Conservation (phyloP, 2,113 vertebrate genomes). For the Tragelaphus strepsiceros region DNA sequence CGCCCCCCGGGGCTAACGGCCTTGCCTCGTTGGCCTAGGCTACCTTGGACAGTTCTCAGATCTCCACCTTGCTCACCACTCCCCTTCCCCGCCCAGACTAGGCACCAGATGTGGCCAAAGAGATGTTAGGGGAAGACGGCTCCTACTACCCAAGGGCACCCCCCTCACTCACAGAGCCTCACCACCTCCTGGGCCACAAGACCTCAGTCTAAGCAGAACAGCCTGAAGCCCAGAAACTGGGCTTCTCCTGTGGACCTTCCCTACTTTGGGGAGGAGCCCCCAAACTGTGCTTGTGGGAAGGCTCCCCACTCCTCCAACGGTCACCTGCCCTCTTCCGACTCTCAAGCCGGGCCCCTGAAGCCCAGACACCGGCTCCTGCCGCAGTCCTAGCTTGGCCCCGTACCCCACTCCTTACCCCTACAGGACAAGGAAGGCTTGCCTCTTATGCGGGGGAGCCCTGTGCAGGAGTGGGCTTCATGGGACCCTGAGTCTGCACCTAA, state of each 20-base stretch:
- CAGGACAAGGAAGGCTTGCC: neutral
- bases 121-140: neutral
- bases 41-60: neutral
- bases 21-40: neutral
- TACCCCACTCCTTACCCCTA: rapidly evolving
- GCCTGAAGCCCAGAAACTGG: neutral
- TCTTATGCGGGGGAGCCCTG: too few species aligned
- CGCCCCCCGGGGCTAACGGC: rapidly evolving
- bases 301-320: conserved; percentile 10
- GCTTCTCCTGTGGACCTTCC: neutral
- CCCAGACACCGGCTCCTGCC: neutral
- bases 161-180: neutral
- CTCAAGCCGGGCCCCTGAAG: neutral
- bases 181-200: neutral
- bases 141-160: neutral
- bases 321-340: conserved; percentile 51
- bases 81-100: rapidly evolving
- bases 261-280: neutral
- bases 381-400: neutral
- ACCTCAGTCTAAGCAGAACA: neutral
- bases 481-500: neutral
- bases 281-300: neutral
- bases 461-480: rapidly evolving
- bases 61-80: neutral
- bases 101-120: neutral